Evolutionary conservation across 2,888 invertebrate species (phyloP).

Genomic region (Dendrolimus pini): DNA sequence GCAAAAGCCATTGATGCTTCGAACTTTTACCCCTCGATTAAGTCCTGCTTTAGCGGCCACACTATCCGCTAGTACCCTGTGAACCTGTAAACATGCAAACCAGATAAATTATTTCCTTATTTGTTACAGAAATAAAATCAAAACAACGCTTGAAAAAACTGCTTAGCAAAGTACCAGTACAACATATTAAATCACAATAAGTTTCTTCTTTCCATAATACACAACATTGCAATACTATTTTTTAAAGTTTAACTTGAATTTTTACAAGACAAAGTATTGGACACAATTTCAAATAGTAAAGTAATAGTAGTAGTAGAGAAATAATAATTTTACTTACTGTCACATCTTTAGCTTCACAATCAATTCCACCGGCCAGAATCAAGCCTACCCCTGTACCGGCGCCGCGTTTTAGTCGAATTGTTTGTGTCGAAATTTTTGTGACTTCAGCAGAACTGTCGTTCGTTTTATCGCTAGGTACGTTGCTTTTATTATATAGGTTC

Average conservation of each 20-base stretch:
- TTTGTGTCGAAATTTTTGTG: slow-evolving; percentile 37
- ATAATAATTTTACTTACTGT: slow-evolving; percentile 77
- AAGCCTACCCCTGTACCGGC: slow-evolving; percentile 85
- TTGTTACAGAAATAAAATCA: background rate
- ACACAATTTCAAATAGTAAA: too few relatives aligned
- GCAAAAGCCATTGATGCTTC: slow-evolving; percentile 91
- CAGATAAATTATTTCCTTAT: background rate
- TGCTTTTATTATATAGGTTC: slow-evolving; percentile 20
- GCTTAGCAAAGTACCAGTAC: too few relatives aligned
- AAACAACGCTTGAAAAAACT: too few relatives aligned
- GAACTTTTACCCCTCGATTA: slow-evolving; percentile 90
- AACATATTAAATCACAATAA: too few relatives aligned
- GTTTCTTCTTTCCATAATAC: too few relatives aligned
- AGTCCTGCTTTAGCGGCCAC: slow-evolving; percentile 92
- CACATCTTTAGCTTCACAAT: slow-evolving; percentile 94
- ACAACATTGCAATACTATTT: too few relatives aligned
- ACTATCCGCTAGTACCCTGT: slow-evolving; percentile 90
- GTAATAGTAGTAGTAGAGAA: too few relatives aligned
- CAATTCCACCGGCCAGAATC: slow-evolving; percentile 91
- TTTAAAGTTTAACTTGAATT: too few relatives aligned
- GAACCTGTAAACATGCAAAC: slow-evolving; percentile 77
- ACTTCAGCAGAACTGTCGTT: slow-evolving; percentile 26
- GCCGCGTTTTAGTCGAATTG: slow-evolving; percentile 52
- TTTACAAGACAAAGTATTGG: too few relatives aligned
- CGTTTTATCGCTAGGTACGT: slow-evolving; percentile 24